These are phyloP conservation scores for Cervus canadensis DNA, from an alignment of 2,113 vertebrate genomes.

Conservation along the genomic window DNA sequence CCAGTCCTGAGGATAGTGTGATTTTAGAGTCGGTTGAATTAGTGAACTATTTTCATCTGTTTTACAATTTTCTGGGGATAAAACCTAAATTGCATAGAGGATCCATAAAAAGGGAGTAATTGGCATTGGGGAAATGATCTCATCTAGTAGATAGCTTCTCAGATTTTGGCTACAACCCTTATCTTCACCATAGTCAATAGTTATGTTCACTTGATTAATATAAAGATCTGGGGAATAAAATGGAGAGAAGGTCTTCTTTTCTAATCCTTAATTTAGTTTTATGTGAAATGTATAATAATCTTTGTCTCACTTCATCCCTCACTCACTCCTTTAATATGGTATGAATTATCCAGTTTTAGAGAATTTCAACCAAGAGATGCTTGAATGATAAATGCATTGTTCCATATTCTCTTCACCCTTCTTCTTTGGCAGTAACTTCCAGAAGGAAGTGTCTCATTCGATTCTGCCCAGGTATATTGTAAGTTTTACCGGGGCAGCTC, in stretches of 20 bases:
- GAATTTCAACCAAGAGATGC: background rate
- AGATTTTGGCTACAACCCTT: background rate
- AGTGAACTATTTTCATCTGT: background rate
- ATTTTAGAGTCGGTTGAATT: background rate
- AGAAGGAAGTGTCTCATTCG: background rate
- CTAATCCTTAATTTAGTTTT: background rate
- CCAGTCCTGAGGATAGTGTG: background rate
- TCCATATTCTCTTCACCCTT: background rate
- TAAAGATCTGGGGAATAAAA: background rate
- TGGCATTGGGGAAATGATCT: background rate
- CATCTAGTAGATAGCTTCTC: background rate
- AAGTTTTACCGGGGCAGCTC: background rate
- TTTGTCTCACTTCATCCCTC: background rate
- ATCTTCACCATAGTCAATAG: background rate
- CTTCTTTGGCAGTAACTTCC: background rate
- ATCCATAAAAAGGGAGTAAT: background rate
- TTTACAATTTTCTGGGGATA: background rate
- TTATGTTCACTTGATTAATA: background rate
- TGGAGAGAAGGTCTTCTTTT: background rate
- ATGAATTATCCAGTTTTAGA: background rate
- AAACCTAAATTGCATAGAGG: background rate
- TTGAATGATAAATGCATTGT: background rate
- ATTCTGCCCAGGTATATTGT: background rate
- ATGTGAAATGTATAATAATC: background rate
- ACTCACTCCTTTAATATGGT: background rate